phyloP scores from a whole-genome alignment of 2,797 vertebrate species.

The Selene dorsalis region DNA sequence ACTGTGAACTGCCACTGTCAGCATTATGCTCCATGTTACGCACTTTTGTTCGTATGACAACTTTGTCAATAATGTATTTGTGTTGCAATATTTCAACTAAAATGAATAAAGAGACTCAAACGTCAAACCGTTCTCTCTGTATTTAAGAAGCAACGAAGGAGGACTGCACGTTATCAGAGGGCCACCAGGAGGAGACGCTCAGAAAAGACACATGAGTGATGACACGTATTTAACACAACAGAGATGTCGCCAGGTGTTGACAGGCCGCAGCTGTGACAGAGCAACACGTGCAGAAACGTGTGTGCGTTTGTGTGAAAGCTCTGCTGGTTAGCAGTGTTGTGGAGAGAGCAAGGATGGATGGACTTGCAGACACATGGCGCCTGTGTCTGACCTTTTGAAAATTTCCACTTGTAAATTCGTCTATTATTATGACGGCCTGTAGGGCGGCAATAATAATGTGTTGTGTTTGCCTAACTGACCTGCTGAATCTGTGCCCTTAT shows the following conservation, averaged over 20 bases:
- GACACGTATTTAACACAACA: constrained; percentile 41
- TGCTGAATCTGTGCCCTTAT: constrained; percentile 3
- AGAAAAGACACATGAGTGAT: constrained; percentile 18
- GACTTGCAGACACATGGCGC: constrained; percentile 32
- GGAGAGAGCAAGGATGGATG: constrained; percentile 28
- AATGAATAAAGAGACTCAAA: background rate
- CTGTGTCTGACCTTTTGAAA: constrained; percentile 11
- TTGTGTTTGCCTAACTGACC: constrained; percentile 10
- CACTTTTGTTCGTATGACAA: background rate
- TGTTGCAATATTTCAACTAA: background rate
- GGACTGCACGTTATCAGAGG: constrained; percentile 34
- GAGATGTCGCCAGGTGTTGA: constrained; percentile 44
- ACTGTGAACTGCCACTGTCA: constrained; percentile 32
- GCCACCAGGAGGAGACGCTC: constrained; percentile 62
- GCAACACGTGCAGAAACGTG: constrained; percentile 12
- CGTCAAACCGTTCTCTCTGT: background rate
- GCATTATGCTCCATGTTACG: constrained; percentile 8
- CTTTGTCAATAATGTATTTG: constrained; percentile 14
- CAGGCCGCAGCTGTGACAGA: constrained; percentile 2
- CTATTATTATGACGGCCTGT: background rate
- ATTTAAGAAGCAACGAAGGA: background rate
- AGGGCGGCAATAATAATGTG: background rate
- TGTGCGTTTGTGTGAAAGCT: constrained; percentile 23
- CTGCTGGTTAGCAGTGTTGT: constrained; percentile 13
- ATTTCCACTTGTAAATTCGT: constrained; percentile 32